Base-by-base conservation (phyloP, 1,140 invertebrate species). In the Halictus rubicundus region DNA sequence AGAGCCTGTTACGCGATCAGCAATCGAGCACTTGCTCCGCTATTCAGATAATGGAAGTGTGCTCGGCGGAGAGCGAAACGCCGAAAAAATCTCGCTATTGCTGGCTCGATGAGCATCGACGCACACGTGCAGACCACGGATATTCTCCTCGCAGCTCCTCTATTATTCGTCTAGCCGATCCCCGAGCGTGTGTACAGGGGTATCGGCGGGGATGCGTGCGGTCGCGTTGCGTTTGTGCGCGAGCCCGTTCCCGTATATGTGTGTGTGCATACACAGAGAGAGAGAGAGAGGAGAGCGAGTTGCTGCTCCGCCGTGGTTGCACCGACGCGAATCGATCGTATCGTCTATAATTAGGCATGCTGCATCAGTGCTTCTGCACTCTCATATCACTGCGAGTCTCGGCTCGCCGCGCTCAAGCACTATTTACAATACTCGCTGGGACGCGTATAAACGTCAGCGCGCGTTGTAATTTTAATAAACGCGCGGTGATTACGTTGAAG, bases 331-430 rank as follows among this genome's bases (percentile, higher is more conserved):
- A 69, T 81, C 75, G 80, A 81, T 81, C 61, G 68, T 78, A 78
- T 81, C 75, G 49, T 59, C 74, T 78, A 71, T 81, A 81, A 81
- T 81, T 81, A 81, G 75, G 60, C 57, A 76, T 54, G 74, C 73
- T 70, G 73, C 71, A 68, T 79, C 78, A 65, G 42, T 66, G 70
- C 60, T 68, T 49, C 63, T 60, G 70, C 52, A 68, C 77, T 79
- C 77, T 74, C 70, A 9, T 74, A 79, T 73, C 69, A 65, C 70
- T 32, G 27, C 52, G 52, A 63, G 57, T 73, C 52, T 49, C 61
- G 42, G 12, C 54, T 64, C 69, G 21, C 54, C 8, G 8, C 49
- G 25, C 39, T 32, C 46, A 52, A 60, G 42, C 27, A 49, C 71
- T 79, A 68, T 74, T 78, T 78, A 64, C 76, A 59, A 72, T 42